These are phyloP conservation scores for Drosophila parvula DNA, from an alignment of 1,140 invertebrate genomes.

Conservation along the genomic window DNA sequence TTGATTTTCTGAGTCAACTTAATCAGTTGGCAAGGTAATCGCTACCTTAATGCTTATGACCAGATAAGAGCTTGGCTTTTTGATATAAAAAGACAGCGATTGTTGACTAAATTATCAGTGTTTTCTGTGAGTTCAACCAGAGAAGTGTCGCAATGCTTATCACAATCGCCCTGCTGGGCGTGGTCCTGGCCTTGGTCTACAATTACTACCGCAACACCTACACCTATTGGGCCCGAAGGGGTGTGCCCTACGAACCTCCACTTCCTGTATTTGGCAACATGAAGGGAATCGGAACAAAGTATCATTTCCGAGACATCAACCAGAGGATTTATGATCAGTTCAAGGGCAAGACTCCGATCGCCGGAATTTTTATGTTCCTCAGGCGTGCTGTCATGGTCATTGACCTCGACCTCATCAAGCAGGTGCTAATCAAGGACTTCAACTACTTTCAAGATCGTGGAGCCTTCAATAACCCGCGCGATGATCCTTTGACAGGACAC, in stretches of 20 bases:
- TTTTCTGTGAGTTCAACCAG: not conserved
- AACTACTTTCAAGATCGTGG: slow-evolving; percentile 82
- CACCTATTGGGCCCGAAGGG: slow-evolving; percentile 81
- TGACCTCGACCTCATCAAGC: slow-evolving; percentile 73
- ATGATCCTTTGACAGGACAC: slow-evolving; percentile 85
- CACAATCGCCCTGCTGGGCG: slow-evolving; percentile 43
- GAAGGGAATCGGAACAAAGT: slow-evolving; percentile 37
- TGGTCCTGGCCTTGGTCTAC: slow-evolving; percentile 33
- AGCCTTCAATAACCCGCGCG: slow-evolving; percentile 84
- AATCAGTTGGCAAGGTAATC: slow-evolving; percentile 1
- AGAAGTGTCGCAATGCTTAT: slow-evolving; percentile 22
- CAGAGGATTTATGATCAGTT: slow-evolving; percentile 68
- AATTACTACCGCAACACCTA: slow-evolving; percentile 44
- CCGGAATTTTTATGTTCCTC: slow-evolving; percentile 63
- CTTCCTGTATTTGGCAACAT: slow-evolving; percentile 76
- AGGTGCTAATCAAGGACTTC: slow-evolving; percentile 82
- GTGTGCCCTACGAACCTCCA: slow-evolving; percentile 78
- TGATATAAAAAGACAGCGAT: slow-evolving; percentile 16
- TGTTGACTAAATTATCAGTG: slow-evolving; percentile 4
- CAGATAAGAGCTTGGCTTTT: not conserved
- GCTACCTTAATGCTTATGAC: not conserved
- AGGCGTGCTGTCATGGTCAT: slow-evolving; percentile 39
- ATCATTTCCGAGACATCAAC: slow-evolving; percentile 63
- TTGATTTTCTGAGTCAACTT: not conserved
- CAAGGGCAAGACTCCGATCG: slow-evolving; percentile 62